Evolutionary conservation across 2,797 vertebrate genomes (phyloP), one percentile per base, ranked within the genome.

Genomic region (Molossus alvarezi): DNA sequence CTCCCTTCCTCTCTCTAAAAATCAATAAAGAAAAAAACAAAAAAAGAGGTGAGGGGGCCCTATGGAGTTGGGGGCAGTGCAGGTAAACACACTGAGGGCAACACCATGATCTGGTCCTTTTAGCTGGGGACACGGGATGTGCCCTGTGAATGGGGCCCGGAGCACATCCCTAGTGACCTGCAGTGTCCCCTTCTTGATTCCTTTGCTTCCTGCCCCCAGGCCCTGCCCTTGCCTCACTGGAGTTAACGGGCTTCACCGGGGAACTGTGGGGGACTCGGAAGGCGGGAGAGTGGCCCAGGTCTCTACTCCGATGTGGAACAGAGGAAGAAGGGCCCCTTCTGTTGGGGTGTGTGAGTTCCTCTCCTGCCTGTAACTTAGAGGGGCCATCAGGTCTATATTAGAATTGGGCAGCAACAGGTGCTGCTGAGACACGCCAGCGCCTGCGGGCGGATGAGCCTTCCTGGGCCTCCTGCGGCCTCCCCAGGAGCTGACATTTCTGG

Each of bases 111-210:
- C 57, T 14, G 5, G 10, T 7, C 57, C 12, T 77, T 23, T 5
- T 0, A 1, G 33, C 3, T 67, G 21, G 48, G 18, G 73, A 57
- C 77, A 51, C 11, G 58, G 11, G 55, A 41, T 2, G 3, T 29
- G 53, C 25, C 91, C 48, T n/a, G 15, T 20, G 65, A 90, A 10
- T 48, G 11, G 14, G 11, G 51, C 0, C 2, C 21, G 37, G 10
- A 9, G 2, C 20, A 4, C 4, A 11, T 11, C 64, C 48, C 69
- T 5, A n/a, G 71, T 67, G 51, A 58, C 41, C 65, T 3, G 1
- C 51, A 45, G 29, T 18, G 5, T 18, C 45, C 5, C 25, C 21
- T 60, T 15, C 8, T 0, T 0, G n/a, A 15, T 6, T 0, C 2
- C 27, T 15, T 12, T 37, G 27, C 29, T 84, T 64, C 80, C 25